Evolutionary conservation across 2,888 invertebrate genomes (phyloP).

Genomic region (Eupithecia centaureata): DNA sequence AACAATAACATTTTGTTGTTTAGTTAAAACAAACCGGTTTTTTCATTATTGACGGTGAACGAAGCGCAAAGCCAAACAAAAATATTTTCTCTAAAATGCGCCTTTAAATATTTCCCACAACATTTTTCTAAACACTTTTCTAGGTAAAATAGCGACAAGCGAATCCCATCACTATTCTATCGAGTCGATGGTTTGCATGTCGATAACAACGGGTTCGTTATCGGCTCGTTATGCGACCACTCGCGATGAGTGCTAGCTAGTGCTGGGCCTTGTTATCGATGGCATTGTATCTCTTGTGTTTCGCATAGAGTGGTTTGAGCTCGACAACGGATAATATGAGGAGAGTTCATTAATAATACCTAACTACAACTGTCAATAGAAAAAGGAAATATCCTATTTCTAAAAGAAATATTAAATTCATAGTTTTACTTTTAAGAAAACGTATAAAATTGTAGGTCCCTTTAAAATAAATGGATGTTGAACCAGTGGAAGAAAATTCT

Average conservation of each 20-base stretch:
- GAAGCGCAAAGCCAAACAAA: not conserved
- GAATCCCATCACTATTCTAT: slow-evolving; percentile 31
- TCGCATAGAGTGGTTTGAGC: not conserved
- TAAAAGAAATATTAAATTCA: not conserved
- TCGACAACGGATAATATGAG: not conserved
- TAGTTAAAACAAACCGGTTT: not conserved
- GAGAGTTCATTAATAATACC: not conserved
- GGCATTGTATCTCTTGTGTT: slow-evolving; percentile 5
- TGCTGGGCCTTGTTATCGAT: slow-evolving; percentile 42
- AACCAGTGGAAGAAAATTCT: not conserved
- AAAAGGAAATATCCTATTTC: no score
- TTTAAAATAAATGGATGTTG: not conserved
- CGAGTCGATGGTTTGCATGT: slow-evolving; percentile 55
- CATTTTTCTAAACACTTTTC: slow-evolving; percentile 18
- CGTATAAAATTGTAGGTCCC: not conserved
- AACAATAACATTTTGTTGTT: not conserved
- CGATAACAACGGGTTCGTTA: slow-evolving; percentile 78
- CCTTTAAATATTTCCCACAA: not conserved
- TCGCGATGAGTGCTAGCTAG: slow-evolving; percentile 65
- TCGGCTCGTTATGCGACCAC: slow-evolving; percentile 76
- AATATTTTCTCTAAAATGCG: not conserved
- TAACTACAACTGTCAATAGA: no score
- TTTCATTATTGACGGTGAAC: not conserved
- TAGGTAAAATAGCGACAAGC: slow-evolving; percentile 5
- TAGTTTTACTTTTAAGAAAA: not conserved